Percentiles rank a stretch among this genome's conserved stretches.
Evolutionary conservation across 1,140 invertebrate species (phyloP).

Genomic region (Batillaria attramentaria): DNA sequence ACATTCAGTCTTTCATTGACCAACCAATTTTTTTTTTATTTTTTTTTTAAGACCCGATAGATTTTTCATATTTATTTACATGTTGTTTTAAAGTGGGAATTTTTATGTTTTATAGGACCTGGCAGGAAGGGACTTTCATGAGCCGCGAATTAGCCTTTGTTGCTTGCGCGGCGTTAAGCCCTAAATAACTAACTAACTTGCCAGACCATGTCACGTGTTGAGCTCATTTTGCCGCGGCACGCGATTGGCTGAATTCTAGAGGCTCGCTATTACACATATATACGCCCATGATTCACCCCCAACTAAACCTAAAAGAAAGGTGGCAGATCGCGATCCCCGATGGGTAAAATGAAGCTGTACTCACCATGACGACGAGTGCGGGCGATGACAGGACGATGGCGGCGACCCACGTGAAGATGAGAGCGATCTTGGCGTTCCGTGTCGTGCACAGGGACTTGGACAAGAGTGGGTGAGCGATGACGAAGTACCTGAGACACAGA

Average conservation of each 20-base stretch:
- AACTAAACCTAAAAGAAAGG: no score
- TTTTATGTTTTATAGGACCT: no score
- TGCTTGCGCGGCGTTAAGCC: not conserved
- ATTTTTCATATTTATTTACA: no score
- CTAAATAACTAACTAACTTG: not conserved
- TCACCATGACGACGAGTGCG: slow-evolving; percentile 73
- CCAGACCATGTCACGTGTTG: not conserved
- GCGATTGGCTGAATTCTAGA: not conserved
- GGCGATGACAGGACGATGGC: slow-evolving; percentile 70
- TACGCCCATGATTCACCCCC: not conserved
- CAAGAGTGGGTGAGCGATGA: slow-evolving; percentile 83
- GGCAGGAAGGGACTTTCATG: no score
- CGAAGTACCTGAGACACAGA: slow-evolving; percentile 79
- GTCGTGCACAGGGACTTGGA: slow-evolving; percentile 82
- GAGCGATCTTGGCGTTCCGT: slow-evolving; percentile 79
- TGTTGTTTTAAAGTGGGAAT: no score
- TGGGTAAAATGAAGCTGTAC: not conserved
- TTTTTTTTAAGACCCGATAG: no score
- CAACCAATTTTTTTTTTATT: no score
- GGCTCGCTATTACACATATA: not conserved
- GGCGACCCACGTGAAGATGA: slow-evolving; percentile 78
- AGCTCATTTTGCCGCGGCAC: not conserved
- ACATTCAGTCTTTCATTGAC: no score
- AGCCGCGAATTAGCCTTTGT: no score
- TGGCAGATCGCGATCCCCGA: not conserved